A percentile compares a stretch with the other conserved stretches of the same genome.
These are phyloP conservation scores for Ameiurus melas DNA, from an alignment of 2,113 vertebrate species.

Conservation along the genomic window DNA sequence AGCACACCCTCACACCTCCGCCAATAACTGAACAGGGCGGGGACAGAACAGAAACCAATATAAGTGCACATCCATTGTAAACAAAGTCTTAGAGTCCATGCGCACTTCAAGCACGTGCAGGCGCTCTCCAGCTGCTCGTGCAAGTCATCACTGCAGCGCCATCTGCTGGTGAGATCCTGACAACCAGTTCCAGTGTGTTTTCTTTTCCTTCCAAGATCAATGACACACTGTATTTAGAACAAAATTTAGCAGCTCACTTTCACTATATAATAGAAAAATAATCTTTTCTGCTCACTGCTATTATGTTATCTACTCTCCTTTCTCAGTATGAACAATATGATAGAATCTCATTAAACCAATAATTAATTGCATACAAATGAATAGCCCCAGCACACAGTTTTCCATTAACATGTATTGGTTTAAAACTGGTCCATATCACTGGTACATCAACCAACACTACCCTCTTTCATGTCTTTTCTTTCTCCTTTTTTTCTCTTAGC, in stretches of 20 bases:
- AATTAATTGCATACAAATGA: neutral
- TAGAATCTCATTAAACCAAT: neutral
- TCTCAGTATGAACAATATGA: neutral
- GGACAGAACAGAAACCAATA: too few relatives aligned
- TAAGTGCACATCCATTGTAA: too few relatives aligned
- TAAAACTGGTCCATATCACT: neutral
- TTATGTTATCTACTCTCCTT: neutral
- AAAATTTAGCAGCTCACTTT: conserved; percentile 29
- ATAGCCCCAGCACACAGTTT: neutral
- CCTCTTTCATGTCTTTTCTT: neutral
- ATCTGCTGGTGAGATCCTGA: too few relatives aligned
- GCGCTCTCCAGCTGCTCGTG: too few relatives aligned
- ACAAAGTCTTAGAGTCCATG: too few relatives aligned
- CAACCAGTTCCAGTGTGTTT: conserved; percentile 34
- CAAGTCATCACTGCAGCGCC: too few relatives aligned
- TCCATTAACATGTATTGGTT: neutral
- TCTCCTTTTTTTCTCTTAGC: neutral
- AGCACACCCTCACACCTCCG: too few relatives aligned
- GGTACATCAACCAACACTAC: neutral
- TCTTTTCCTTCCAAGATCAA: conserved; percentile 7
- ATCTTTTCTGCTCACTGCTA: neutral
- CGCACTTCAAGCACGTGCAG: too few relatives aligned
- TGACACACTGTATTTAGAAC: conserved; percentile 46
- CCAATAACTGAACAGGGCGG: too few relatives aligned
- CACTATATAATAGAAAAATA: neutral